Evolutionary conservation across 2,888 invertebrate species (phyloP).

Genomic region (Rhimphoctona megacephalus): DNA sequence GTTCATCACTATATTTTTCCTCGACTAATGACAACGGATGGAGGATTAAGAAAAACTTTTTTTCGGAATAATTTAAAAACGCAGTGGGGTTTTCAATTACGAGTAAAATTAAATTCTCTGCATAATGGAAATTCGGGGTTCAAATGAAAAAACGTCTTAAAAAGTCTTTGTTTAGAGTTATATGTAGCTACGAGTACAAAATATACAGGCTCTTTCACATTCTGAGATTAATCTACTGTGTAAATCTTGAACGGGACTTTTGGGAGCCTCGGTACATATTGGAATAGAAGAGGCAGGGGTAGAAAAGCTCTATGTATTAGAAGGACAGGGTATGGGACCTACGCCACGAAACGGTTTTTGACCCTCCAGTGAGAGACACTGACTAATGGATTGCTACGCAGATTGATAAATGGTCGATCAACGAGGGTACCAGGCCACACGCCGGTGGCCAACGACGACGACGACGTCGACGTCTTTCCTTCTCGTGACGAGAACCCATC

Average conservation of each 20-base stretch:
- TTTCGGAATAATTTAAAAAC: too few species aligned
- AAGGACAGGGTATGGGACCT: slow-evolving; percentile 60
- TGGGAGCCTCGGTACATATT: slow-evolving; percentile 13
- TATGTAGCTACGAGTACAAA: background rate
- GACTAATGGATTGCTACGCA: slow-evolving; percentile 78
- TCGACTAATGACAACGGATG: too few species aligned
- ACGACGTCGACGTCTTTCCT: slow-evolving; percentile 58
- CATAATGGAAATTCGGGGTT: too few species aligned
- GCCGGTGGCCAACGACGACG: slow-evolving; percentile 50
- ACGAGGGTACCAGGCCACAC: slow-evolving; percentile 62
- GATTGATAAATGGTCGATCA: slow-evolving; percentile 78
- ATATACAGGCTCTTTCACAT: background rate
- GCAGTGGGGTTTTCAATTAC: too few species aligned
- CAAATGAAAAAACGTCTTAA: too few species aligned
- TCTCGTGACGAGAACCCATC: slow-evolving; percentile 45
- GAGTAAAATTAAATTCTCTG: too few species aligned
- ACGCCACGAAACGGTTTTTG: slow-evolving; percentile 73
- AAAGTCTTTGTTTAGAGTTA: too few species aligned
- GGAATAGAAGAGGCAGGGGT: background rate
- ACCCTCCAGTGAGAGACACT: slow-evolving; percentile 76
- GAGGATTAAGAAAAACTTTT: too few species aligned
- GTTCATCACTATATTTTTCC: too few species aligned
- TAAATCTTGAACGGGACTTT: slow-evolving; percentile 4
- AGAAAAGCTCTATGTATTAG: background rate
- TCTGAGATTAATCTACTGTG: background rate